Base-by-base conservation (phyloP, 2,888 invertebrate species). In the Dasysyrphus albostriatus region DNA sequence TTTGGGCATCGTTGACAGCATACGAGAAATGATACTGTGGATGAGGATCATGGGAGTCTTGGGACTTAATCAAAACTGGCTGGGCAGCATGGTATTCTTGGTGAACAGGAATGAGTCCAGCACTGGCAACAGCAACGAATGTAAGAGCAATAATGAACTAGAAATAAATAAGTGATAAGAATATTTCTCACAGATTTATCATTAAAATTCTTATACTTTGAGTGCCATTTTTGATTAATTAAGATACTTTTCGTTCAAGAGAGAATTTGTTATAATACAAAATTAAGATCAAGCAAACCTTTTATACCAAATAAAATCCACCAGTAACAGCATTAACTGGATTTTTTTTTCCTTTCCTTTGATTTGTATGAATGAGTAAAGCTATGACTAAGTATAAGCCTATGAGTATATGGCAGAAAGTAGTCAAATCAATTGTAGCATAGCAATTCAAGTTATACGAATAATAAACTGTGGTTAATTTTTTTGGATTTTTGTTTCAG, bases 21-120 rank as follows among this genome's bases (percentile, higher is more conserved):
- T 92, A 92, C 12, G 89, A 90, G 88, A 89, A 92, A 72, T 89
- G 90, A 88, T 92, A 92, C 87, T 91, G 91, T 44, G 92, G 92
- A 88, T 92, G 90, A 72, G 90, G 89, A 83, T 92, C 92, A 85
- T 91, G 91, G 84, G 92, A 91, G 61, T 90, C 89, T 19, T 90
- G 89, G 14, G 89, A 89, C 75, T 91, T 90, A 78, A 90, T 88
- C 70, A 91, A 77, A 4, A 91, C 88, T 0, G 89, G 89, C 39
- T 91, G 90, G n/a, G 89, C 89, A 47, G 83, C 78, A n/a, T 56
- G 72, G 19, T 81, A 82, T 10, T 70, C 54, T n/a, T 87, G 82
- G 16, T 73, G 75, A 44, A 54, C 70, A 5, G 75, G 79, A 9
- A 80, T 7, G 7, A 74, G 51, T 32, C 91, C 90, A 29, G 90